Evolutionary conservation across 2,113 vertebrate species (phyloP).

Genomic region (Poeciliopsis turrubarensis): DNA sequence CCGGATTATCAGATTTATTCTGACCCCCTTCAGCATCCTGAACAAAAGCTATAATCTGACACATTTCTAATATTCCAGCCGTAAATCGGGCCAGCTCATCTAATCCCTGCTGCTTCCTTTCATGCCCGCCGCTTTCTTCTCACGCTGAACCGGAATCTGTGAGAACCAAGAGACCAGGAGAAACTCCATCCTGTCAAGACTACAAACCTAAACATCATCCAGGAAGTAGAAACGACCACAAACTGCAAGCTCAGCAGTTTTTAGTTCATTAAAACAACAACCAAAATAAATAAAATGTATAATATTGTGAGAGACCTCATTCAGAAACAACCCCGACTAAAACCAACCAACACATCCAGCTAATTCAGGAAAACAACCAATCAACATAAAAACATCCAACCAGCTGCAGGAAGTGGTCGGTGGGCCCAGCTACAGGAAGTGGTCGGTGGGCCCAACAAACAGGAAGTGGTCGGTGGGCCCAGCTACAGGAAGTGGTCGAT

Average conservation of each 20-base stretch:
- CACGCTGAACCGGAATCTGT: too few relatives aligned
- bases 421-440: too few relatives aligned
- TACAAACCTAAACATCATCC: neutral
- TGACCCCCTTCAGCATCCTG: slow-evolving; percentile 15
- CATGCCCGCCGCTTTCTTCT: neutral
- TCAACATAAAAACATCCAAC: neutral
- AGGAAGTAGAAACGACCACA: too few relatives aligned
- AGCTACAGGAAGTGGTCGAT: too few relatives aligned
- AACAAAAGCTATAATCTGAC: slow-evolving; percentile 68
- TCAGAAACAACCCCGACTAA: neutral
- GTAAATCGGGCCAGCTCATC: slow-evolving; percentile 73
- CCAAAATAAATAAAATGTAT: neutral
- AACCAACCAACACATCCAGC: too few relatives aligned
- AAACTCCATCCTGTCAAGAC: neutral
- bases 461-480: too few relatives aligned
- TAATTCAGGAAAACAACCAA: too few relatives aligned
- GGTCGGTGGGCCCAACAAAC: too few relatives aligned
- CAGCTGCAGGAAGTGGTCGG: neutral
- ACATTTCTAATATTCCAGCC: slow-evolving; percentile 73
- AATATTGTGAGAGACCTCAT: too few relatives aligned
- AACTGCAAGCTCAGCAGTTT: neutral
- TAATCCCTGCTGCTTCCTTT: slow-evolving; percentile 46
- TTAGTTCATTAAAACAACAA: neutral
- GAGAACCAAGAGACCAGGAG: too few relatives aligned
- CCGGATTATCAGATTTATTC: slow-evolving; percentile 70